Base-by-base conservation (phyloP, 2,113 vertebrate species). In the Arizona elegans region DNA sequence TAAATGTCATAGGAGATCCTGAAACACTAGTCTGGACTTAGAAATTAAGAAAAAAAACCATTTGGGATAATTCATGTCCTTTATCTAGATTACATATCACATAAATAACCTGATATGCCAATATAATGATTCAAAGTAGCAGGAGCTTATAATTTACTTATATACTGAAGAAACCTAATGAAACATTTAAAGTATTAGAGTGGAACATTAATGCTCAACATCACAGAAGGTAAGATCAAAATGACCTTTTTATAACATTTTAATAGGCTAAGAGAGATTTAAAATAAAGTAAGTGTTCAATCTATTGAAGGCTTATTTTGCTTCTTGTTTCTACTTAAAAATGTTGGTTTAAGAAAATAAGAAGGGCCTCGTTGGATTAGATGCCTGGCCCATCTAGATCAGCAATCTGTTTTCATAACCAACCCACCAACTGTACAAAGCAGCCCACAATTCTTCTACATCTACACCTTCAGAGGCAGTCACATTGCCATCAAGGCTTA, bases 21-120 rank as follows among this genome's bases (percentile, higher is more conserved):
- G 95, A 97, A 97, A 96, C 95, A 94, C 4, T 97, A 95, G 94
- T 95, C 96, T 96, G 96, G 96, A 95, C 95, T 96, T 96, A 94
- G 95, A 96, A 95, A 94, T 93, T 95, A 96, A 15, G 29, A 43
- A 43, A 33, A 95, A 96, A 97, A 95, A 96, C 96, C 95, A 94
- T 95, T 96, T 95, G 95, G 88, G 94, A 96, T 94, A 96, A 95
- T 95, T 95, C 96, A 95, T 92, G 90, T 91, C 96, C 95, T 70
- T n/a, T 70, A 70, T n/a, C 62, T n/a, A 94, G 58, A 93, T 96
- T n/a, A 6, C 88, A 62, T 26, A 94, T 93, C 50, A 92, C 53
- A 21, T 23, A 65, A 92, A 92, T 59, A 54, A 33, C 15, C 53
- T 17, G 86, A 12, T 54, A 70, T 38, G 47, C 6, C 50, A 43